phyloP scores from a whole-genome alignment of 2,888 invertebrate species.

The Resseliella maxima region DNA sequence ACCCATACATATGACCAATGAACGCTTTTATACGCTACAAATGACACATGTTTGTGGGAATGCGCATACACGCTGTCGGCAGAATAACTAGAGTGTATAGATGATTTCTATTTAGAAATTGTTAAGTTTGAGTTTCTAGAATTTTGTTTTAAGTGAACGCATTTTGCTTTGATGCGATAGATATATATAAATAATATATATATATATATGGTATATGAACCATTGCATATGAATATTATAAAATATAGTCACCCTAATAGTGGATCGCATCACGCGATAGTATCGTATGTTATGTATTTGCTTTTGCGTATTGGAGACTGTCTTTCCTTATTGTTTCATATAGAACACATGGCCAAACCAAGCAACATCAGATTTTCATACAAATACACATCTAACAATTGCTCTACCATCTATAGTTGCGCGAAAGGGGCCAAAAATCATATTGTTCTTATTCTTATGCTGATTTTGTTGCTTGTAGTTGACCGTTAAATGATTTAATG shows the following conservation, averaged over 20 bases:
- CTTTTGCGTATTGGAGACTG: slow-evolving; percentile 25
- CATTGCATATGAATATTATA: too few relatives aligned
- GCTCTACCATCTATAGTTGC: neutral
- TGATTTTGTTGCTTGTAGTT: too few relatives aligned
- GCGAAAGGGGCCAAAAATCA: neutral
- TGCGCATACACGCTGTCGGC: slow-evolving; percentile 19
- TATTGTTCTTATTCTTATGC: too few relatives aligned
- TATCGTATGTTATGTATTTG: slow-evolving; percentile 7
- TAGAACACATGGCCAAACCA: neutral
- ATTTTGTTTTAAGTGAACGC: too few relatives aligned
- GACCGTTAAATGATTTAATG: too few relatives aligned
- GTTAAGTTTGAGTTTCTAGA: neutral
- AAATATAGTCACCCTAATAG: neutral
- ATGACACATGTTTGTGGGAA: slow-evolving; percentile 46
- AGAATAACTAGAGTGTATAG: neutral
- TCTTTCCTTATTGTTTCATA: neutral
- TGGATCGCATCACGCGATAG: neutral
- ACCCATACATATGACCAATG: neutral
- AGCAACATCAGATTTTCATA: neutral
- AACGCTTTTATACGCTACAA: neutral
- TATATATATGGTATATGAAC: neutral
- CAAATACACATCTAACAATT: neutral
- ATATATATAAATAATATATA: too few relatives aligned
- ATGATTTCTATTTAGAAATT: neutral
- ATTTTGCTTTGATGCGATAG: too few relatives aligned